These are phyloP conservation scores for Lasioglossum villosulum DNA, from an alignment of 2,888 invertebrate species.

Conservation along the genomic window DNA sequence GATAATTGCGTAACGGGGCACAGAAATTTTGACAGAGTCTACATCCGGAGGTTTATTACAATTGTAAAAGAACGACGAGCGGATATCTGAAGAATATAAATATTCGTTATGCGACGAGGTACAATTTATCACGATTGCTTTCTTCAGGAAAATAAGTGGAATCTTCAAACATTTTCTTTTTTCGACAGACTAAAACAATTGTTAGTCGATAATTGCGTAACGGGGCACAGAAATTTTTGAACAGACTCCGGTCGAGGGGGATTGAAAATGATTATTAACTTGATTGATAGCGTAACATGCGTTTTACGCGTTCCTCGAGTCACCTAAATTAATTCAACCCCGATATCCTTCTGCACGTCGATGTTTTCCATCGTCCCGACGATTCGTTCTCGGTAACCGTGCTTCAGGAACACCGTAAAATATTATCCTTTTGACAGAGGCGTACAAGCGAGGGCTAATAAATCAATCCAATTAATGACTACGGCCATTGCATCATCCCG, in stretches of 20 bases:
- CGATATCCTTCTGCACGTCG: constrained; percentile 13
- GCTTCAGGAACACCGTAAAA: constrained; percentile 29
- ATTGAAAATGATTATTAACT: constrained; percentile 34
- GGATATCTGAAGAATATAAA: neutral
- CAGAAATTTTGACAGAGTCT: neutral
- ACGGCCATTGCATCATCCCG: constrained; percentile 31
- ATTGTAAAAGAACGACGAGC: constrained; percentile 5
- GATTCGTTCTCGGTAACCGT: constrained; percentile 7
- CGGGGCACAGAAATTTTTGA: neutral
- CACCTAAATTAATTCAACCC: constrained; percentile 13
- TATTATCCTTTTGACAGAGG: constrained; percentile 38
- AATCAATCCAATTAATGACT: constrained; percentile 30
- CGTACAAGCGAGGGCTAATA: constrained; percentile 31
- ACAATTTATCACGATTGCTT: neutral
- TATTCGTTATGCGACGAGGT: neutral
- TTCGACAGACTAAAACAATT: neutral
- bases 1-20: constrained; percentile 3
- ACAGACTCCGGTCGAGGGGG: neutral
- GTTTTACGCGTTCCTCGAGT: constrained; percentile 16
- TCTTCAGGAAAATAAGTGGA: neutral
- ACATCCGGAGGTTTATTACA: constrained; percentile 1
- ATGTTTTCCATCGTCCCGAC: neutral
- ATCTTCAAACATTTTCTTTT: neutral
- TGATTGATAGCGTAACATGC: constrained; percentile 29
- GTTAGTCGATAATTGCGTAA: neutral